Base-by-base conservation (phyloP, 1,140 invertebrate genomes). In the Bemisia tabaci region DNA sequence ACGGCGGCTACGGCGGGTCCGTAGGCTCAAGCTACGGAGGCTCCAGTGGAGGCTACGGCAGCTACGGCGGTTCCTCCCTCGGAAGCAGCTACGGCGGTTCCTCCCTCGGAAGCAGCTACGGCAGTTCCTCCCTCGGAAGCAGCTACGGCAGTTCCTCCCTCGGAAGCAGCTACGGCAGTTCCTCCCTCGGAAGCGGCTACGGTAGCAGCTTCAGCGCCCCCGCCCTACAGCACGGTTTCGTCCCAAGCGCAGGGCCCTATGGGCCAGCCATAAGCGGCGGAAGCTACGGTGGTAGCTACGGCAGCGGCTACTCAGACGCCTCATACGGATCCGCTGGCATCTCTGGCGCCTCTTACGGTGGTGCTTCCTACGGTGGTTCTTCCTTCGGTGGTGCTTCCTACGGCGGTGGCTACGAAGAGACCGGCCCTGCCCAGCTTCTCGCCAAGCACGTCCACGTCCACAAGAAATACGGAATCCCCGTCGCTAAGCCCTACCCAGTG, bases 401-500 rank as follows among this genome's bases (percentile, higher is more conserved):
- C 17, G 33, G 5, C 5, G n/a, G n/a, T n/a, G n/a, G n/a, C n/a
- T n/a, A n/a, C n/a, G 5, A 5, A 48, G 33, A 48, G 33, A 48
- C 33, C 33, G 33, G 33, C 33, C 33, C 33, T 9, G 33, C 33
- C 33, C 5, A 5, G 5, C 33, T 48, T 17, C 5, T 48, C 33
- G 33, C 33, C 33, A 48, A 48, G 17, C 33, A 48, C 33, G 17
- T 48, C 33, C 33, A 48, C 33, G 33, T 48, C 33, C 33, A 48
- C 33, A 48, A 48, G 17, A 48, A 48, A 48, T 48, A 48, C 33
- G 33, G 33, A 17, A 48, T 48, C 33, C 33, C 33, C 5, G 33
- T 48, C 17, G 5, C 33, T 17, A 48, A 48, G 17, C 76, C 75
- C 21, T 76, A 75, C 69, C 72, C 76, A 17, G 76, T 76, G 22